Evolutionary conservation across 2,888 invertebrate species (phyloP), one percentile per base, ranked within the genome.

Genomic region (Metacarcinus magister): DNA sequence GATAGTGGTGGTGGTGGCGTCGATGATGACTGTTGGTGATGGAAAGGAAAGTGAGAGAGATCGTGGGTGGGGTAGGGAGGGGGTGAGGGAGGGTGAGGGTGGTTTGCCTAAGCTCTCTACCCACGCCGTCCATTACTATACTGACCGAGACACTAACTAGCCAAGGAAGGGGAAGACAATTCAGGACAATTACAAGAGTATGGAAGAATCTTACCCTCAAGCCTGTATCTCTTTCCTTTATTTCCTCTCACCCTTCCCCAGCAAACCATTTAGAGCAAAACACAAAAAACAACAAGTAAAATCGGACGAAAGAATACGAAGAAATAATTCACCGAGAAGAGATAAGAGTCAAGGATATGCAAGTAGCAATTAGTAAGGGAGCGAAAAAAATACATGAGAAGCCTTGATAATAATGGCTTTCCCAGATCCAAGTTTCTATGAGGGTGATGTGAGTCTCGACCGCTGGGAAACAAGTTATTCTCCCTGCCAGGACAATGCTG

Each of bases 161-260:
- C 67, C 23, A 67, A 23, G n/a, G n/a, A 67, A 67, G 67, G 23
- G n/a, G n/a, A 67, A 67, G 67, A 67, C 67, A 67, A 67, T n/a
- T 67, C 67, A 4, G 23, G 67, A n/a, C n/a, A 67, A 67, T 67
- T 67, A 67, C 67, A 67, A 67, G n/a, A 67, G n/a, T n/a, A 67
- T 67, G 67, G 67, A 67, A 67, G 67, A 67, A 67, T n/a, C n/a
- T 67, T 67, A 67, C n/a, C 67, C 44, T 90, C n/a, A 92, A 92
- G 32, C 28, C 28, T 92, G 13, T 91, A 44, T 92, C 46, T 92
- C 46, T 92, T 48, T 48, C 48, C 32, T 28, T 54, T 60, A 54
- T 39, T 92, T 39, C 43, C 48, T 92, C 92, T 92, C 92, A 19
- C 48, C 39, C 48, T 48, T 39, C 60, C 46, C 48, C 92, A 48